A percentile compares a stretch with the other conserved stretches of the same genome.
These are phyloP conservation scores for Holcopasites calliopsidis DNA, from an alignment of 1,140 invertebrate genomes.

Conservation along the genomic window DNA sequence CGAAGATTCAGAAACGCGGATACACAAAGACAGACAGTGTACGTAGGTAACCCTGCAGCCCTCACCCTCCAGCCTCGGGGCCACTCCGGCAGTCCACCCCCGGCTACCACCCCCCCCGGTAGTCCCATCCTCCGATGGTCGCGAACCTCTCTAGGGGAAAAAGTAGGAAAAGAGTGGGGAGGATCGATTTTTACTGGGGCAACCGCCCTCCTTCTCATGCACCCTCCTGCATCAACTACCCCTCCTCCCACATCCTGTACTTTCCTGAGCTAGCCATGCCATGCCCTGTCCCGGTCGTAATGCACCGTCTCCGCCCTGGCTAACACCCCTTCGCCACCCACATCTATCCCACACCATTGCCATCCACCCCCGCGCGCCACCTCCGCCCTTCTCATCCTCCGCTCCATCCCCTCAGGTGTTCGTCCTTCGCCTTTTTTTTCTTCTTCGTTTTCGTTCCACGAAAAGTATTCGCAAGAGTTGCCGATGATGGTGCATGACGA, in stretches of 20 bases:
- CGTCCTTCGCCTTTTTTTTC: constrained; percentile 33
- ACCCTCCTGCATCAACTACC: constrained; percentile 67
- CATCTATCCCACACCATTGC: constrained; percentile 42
- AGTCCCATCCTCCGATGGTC: constrained; percentile 58
- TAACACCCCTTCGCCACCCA: constrained; percentile 55
- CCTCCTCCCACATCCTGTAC: constrained; percentile 70
- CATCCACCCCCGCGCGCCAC: constrained; percentile 1
- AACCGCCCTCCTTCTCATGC: constrained; percentile 71
- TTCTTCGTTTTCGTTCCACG: constrained; percentile 53
- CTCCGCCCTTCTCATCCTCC: neutral
- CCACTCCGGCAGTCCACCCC: constrained; percentile 33
- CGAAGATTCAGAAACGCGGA: constrained; percentile 61
- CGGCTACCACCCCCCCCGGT: constrained; percentile 55
- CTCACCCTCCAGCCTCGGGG: constrained; percentile 16
- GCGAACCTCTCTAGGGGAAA: constrained; percentile 75
- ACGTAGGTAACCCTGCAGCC: constrained; percentile 57
- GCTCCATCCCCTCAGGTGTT: constrained; percentile 22
- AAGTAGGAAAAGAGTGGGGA: constrained; percentile 78
- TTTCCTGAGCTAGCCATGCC: constrained; percentile 74
- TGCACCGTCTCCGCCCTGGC: constrained; percentile 67
- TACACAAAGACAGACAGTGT: constrained; percentile 60
- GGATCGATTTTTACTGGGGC: constrained; percentile 81
- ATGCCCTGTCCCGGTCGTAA: constrained; percentile 73
- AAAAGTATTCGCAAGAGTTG: constrained; percentile 67
- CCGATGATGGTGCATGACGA: constrained; percentile 60